A percentile compares a stretch with the other conserved stretches of the same genome.
Evolutionary conservation across 2,113 vertebrate genomes (phyloP).

Genomic region (Mungos mungo): DNA sequence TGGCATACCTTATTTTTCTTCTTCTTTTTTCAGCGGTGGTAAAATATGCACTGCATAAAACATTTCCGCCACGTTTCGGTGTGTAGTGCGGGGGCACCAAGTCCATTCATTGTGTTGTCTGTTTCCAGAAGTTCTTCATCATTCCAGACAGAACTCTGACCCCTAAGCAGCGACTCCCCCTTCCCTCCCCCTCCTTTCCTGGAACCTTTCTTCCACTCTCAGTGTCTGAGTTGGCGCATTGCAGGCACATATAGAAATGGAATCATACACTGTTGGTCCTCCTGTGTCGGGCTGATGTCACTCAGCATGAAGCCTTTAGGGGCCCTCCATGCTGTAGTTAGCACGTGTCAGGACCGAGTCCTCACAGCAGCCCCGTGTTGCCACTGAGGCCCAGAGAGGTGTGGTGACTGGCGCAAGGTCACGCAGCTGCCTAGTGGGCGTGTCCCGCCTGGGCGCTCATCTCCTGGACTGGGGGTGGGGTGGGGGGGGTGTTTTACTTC

Average conservation of each 20-base stretch:
- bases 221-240: neutral
- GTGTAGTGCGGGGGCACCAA: neutral
- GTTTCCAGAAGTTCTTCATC: neutral
- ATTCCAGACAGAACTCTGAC: neutral
- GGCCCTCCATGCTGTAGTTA: no score
- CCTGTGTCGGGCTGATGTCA: neutral
- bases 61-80: neutral
- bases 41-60: neutral
- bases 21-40: neutral
- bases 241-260: rapidly evolving
- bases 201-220: neutral
- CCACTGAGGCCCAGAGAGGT: neutral
- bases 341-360: neutral
- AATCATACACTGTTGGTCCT: neutral
- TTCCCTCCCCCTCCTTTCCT: neutral
- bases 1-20: neutral
- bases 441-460: neutral
- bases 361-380: rapidly evolving
- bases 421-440: neutral
- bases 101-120: rapidly evolving
- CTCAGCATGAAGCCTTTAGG: neutral
- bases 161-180: no score
- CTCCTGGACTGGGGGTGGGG: neutral
- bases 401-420: neutral
- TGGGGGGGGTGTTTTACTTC: neutral